These are phyloP conservation scores for Enoplosus armatus DNA, from an alignment of 2,797 vertebrate genomes.

Conservation along the genomic window DNA sequence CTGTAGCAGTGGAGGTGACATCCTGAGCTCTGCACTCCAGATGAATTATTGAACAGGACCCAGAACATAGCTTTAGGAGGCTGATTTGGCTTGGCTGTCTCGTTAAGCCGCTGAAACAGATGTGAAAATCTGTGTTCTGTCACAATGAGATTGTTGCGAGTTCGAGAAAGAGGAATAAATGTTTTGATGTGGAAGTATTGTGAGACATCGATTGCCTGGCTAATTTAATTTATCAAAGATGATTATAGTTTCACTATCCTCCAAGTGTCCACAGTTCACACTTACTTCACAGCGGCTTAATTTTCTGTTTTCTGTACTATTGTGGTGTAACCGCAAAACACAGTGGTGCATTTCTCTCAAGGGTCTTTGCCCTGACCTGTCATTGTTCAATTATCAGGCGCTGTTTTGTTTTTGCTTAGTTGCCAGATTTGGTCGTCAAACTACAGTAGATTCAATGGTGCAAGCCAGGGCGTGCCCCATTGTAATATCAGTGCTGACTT, in stretches of 20 bases:
- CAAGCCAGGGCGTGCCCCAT: too few species aligned
- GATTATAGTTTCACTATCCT: not conserved
- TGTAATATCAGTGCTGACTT: not conserved
- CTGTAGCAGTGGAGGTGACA: slow-evolving; percentile 67
- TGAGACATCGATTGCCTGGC: not conserved
- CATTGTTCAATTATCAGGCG: not conserved
- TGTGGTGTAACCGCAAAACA: not conserved
- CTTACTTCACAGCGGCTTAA: not conserved
- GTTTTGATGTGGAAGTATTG: slow-evolving; percentile 1
- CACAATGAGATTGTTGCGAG: slow-evolving; percentile 13
- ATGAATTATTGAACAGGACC: slow-evolving; percentile 72
- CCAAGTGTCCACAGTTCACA: not conserved
- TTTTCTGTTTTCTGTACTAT: not conserved
- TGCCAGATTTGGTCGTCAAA: too few species aligned
- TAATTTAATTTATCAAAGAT: slow-evolving; percentile 3
- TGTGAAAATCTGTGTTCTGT: slow-evolving; percentile 35
- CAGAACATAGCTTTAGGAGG: slow-evolving; percentile 41
- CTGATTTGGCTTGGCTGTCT: slow-evolving; percentile 26
- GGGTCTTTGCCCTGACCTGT: not conserved
- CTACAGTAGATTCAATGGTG: not conserved
- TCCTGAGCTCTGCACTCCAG: slow-evolving; percentile 52
- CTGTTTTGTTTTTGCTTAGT: slow-evolving; percentile 3
- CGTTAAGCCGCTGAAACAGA: slow-evolving; percentile 46
- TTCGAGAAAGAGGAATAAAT: slow-evolving; percentile 15
- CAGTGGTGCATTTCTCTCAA: not conserved